Percentiles rank a stretch among this genome's conserved stretches.
Evolutionary conservation across 2,797 vertebrate genomes (phyloP).

Genomic region (Syngnathus rostellatus): DNA sequence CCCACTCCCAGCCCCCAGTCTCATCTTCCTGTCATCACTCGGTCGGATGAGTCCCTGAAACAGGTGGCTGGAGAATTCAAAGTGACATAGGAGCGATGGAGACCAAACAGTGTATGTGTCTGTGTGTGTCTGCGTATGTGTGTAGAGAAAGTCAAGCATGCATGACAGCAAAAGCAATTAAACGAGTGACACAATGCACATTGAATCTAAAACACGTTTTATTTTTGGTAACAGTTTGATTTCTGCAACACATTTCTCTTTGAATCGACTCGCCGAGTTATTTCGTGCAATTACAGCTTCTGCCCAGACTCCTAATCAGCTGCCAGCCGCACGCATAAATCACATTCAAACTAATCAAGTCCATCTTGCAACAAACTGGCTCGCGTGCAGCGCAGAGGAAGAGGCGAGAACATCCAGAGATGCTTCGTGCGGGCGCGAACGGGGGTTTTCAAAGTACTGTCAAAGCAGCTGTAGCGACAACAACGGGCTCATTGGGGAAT

Average conservation of each 20-base stretch:
- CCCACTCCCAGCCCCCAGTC: conserved; percentile 20
- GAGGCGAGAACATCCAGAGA: conserved; percentile 20
- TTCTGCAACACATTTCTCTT: conserved; percentile 10
- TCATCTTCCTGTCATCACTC: conserved; percentile 62
- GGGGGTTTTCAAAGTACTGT: conserved; percentile 11
- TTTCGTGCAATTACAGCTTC: conserved; percentile 15
- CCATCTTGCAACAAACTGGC: conserved; percentile 31
- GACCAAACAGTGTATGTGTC: conserved; percentile 31
- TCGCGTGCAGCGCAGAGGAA: conserved; percentile 30
- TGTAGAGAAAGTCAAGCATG: neutral
- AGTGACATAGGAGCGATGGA: conserved; percentile 47
- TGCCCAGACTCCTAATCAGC: conserved; percentile 7
- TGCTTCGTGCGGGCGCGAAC: conserved; percentile 20
- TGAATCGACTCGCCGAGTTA: conserved; percentile 6
- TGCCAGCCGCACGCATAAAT: conserved; percentile 35
- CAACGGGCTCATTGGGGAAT: neutral
- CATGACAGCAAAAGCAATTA: conserved; percentile 11
- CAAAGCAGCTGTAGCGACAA: conserved; percentile 24
- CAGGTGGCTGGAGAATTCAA: conserved; percentile 62
- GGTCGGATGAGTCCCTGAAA: conserved; percentile 54
- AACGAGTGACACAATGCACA: conserved; percentile 18
- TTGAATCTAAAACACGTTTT: conserved; percentile 3
- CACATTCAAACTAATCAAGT: conserved; percentile 38
- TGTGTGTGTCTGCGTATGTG: conserved; percentile 11
- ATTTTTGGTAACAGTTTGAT: conserved; percentile 9